Evolutionary conservation across 2,113 vertebrate species (phyloP), one percentile per base, ranked within the genome.

Genomic region (Symphodus melops): DNA sequence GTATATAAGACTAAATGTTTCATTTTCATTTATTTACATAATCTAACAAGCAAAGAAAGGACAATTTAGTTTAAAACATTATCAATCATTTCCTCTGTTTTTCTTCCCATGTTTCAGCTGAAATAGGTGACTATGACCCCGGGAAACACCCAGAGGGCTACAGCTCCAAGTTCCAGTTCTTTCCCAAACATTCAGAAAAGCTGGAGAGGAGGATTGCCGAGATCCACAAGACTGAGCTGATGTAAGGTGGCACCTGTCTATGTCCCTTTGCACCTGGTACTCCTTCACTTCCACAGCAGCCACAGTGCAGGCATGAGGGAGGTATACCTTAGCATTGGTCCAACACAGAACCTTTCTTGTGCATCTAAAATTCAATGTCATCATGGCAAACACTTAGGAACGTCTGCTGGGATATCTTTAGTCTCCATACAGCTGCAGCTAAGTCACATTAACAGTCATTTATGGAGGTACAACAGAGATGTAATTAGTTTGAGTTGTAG

Each of bases 101-200:
- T 53, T 9, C 42, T 21, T 9, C 10, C 13, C 3, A 20, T 66
- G 65, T 63, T 33, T 25, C 89, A 99, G 98, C 98, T 51, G 98
- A 99, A 89, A 98, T 99, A 2, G 98, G 98, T 13, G 96, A 99
- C 93, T 97, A 99, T 0, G 98, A 99, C 86, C 96, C 97, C 0
- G 98, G 97, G 19, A 98, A 99, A 89, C 97, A 99, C 79, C 97
- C 98, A 0, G 97, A 99, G 72, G 98, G 97, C 72, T 99, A 99
- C 94, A 98, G 97, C 91, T 99, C 98, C 91, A 98, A 99, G 92
- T 99, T 99, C 94, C 98, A 99, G 88, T 98, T 99, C 91, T 99
- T 99, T 82, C 98, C 97, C 7, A 98, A 98, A 52, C 98, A 98
- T 87, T 99, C 98, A 0, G 97, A 99, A 90, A 98, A 97, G 86